A percentile compares a stretch with the other conserved stretches of the same genome.
These are phyloP conservation scores for Diorhabda elongata DNA, from an alignment of 1,140 invertebrate genomes.

Conservation along the genomic window DNA sequence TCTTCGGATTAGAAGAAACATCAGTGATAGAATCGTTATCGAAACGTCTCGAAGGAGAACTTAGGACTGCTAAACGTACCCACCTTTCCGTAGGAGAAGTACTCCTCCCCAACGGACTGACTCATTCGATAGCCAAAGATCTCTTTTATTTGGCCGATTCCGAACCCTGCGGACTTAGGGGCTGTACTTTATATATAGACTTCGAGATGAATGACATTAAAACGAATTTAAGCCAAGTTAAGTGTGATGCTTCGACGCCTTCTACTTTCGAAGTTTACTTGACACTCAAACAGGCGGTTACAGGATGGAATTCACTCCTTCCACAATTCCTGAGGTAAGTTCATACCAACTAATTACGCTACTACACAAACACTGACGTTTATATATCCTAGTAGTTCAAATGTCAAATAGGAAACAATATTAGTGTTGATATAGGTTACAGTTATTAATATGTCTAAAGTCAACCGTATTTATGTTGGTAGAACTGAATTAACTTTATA, in stretches of 20 bases:
- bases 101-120: conserved; percentile 71
- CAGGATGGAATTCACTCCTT: conserved; percentile 75
- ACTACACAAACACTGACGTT: background rate
- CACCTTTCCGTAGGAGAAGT: conserved; percentile 71
- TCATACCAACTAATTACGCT: background rate
- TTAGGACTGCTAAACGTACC: conserved; percentile 70
- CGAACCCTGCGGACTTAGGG: conserved; percentile 78
- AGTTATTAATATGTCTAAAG: background rate
- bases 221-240: conserved; percentile 61
- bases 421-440: background rate
- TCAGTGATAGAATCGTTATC: conserved; percentile 54
- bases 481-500: background rate
- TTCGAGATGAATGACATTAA: conserved; percentile 68
- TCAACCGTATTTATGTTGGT: background rate
- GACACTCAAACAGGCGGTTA: conserved; percentile 75
- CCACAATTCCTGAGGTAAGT: conserved; percentile 83
- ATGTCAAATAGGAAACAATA: background rate
- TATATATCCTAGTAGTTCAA: background rate
- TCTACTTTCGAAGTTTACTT: conserved; percentile 82
- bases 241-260: conserved; percentile 76
- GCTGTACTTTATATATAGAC: conserved; percentile 71
- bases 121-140: conserved; percentile 68
- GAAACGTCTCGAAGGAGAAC: conserved; percentile 66
- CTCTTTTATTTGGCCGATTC: conserved; percentile 73
- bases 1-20: background rate